Conservation (phyloP, 1,140 invertebrate genomes). For the Drosophila simulans region DNA sequence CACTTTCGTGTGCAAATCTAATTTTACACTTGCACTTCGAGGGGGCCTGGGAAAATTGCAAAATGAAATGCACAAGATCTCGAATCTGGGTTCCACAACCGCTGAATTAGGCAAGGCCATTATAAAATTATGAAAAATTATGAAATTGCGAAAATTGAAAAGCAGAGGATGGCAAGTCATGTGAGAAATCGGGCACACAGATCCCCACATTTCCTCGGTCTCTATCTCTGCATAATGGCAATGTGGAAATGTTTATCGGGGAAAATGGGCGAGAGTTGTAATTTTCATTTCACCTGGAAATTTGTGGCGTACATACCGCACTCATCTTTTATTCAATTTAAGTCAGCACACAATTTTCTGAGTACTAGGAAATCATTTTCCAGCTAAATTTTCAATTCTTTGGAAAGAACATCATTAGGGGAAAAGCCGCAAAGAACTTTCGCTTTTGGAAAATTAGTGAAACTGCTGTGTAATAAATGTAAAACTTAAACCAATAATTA, state of each 20-base stretch:
- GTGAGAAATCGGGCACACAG: conserved; percentile 24
- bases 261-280: conserved; percentile 7
- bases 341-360: conserved; percentile 16
- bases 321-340: conserved; percentile 38
- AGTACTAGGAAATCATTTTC: conserved; percentile 7
- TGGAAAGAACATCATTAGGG: background rate
- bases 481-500: too few relatives aligned
- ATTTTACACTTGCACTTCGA: conserved; percentile 45
- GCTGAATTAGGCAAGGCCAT: conserved; percentile 61
- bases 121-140: conserved; percentile 73
- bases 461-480: background rate
- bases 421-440: conserved; percentile 18
- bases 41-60: conserved; percentile 13
- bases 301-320: background rate
- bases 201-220: background rate
- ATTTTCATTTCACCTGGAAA: conserved; percentile 16
- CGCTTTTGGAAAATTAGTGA: conserved; percentile 13
- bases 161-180: conserved; percentile 17
- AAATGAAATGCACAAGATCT: conserved; percentile 5
- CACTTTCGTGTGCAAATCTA: conserved; percentile 43
- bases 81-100: conserved; percentile 3
- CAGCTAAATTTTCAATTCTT: background rate
- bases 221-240: background rate
- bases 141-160: conserved; percentile 50
- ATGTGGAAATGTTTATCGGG: conserved; percentile 9